These are phyloP conservation scores for Oeneis ivallda DNA, from an alignment of 2,888 invertebrate genomes.

Conservation along the genomic window DNA sequence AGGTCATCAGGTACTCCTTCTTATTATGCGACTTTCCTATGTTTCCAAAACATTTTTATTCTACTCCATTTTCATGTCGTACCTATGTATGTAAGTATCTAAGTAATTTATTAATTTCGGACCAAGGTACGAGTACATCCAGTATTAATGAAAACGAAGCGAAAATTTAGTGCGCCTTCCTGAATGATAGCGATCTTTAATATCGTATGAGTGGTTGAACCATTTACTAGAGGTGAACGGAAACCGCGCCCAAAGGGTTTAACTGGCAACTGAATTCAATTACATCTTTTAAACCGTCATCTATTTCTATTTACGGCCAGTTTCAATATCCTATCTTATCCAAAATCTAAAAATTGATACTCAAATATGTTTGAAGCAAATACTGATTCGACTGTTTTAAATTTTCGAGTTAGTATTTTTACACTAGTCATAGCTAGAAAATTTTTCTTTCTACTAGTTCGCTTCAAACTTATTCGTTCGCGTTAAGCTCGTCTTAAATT, in stretches of 20 bases:
- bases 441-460: too few relatives aligned
- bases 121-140: conserved; percentile 47
- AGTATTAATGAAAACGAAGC: conserved; percentile 71
- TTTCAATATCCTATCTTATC: too few relatives aligned
- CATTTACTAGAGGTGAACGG: conserved; percentile 64
- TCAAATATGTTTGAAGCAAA: too few relatives aligned
- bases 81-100: too few relatives aligned
- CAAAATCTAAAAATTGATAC: too few relatives aligned
- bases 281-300: conserved; percentile 28
- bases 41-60: conserved; percentile 10
- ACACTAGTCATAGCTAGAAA: too few relatives aligned
- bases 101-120: conserved; percentile 29
- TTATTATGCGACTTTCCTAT: too few relatives aligned
- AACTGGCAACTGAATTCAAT: conserved; percentile 44
- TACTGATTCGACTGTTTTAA: too few relatives aligned
- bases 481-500: too few relatives aligned
- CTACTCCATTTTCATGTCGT: conserved; percentile 4
- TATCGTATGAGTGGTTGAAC: conserved; percentile 75
- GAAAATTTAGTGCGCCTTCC: conserved; percentile 74
- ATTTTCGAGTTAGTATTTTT: too few relatives aligned
- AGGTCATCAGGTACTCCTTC: too few relatives aligned
- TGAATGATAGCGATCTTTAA: conserved; percentile 77
- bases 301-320: conserved; percentile 7
- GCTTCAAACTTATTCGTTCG: too few relatives aligned
- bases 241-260: conserved; percentile 68